These are phyloP conservation scores for Sparidentex hasta DNA, from an alignment of 2,797 vertebrate genomes.

Conservation along the genomic window DNA sequence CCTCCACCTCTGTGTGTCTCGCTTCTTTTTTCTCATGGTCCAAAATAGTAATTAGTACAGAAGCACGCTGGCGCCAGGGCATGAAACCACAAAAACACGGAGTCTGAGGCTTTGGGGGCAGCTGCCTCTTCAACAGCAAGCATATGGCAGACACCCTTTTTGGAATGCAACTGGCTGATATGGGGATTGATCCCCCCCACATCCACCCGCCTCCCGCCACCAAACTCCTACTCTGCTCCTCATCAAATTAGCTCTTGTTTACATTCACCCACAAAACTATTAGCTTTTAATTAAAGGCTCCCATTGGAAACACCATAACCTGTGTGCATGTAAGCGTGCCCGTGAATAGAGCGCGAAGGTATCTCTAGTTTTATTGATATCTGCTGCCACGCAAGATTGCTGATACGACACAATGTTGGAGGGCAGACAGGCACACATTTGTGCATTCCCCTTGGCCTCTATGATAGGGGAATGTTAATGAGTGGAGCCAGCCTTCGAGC, in stretches of 20 bases:
- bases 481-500: conserved; percentile 62
- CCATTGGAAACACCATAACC: neutral
- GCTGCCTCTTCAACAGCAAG: conserved; percentile 62
- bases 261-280: conserved; percentile 36
- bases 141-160: conserved; percentile 69
- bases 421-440: conserved; percentile 24
- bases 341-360: neutral
- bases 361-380: conserved; percentile 8
- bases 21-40: conserved; percentile 45
- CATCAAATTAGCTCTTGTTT: conserved; percentile 52
- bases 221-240: conserved; percentile 19
- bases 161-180: conserved; percentile 55
- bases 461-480: conserved; percentile 66
- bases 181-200: conserved; percentile 41
- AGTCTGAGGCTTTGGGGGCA: conserved; percentile 65
- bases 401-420: conserved; percentile 18
- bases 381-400: conserved; percentile 4
- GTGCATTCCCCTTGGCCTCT: conserved; percentile 48
- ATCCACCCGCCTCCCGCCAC: neutral
- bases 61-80: conserved; percentile 59
- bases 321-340: conserved; percentile 1
- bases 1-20: conserved; percentile 2
- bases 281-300: conserved; percentile 33
- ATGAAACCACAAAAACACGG: conserved; percentile 61
- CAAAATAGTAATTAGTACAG: conserved; percentile 75